Evolutionary conservation across 2,113 vertebrate genomes (phyloP).

Genomic region (Entomyzon cyanotis): DNA sequence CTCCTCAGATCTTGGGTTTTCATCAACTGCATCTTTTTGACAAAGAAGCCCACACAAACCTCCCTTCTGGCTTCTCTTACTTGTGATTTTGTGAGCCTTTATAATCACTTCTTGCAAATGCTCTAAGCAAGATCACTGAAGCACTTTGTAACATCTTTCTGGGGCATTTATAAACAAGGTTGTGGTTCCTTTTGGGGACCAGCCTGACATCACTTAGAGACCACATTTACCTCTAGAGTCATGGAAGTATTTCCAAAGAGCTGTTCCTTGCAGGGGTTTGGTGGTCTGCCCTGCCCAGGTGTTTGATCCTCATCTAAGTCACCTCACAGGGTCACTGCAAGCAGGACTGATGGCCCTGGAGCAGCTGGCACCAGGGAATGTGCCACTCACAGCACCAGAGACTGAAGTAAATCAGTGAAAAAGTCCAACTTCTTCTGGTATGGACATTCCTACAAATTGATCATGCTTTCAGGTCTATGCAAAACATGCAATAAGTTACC

Average conservation of each 20-base stretch:
- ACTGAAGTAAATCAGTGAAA: background rate
- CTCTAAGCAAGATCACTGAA: background rate
- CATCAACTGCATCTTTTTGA: background rate
- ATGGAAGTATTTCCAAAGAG: background rate
- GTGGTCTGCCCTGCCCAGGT: background rate
- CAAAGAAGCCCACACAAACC: background rate
- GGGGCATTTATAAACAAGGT: background rate
- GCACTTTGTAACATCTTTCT: background rate
- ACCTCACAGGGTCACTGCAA: background rate
- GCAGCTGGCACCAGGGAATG: background rate
- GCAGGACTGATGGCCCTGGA: background rate
- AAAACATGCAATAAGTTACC: background rate
- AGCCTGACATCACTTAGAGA: background rate
- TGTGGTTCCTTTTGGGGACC: fast-evolving
- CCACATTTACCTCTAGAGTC: background rate
- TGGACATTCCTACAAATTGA: background rate
- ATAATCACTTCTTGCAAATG: background rate
- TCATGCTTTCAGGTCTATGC: background rate
- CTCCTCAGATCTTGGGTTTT: background rate
- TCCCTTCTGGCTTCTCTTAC: background rate
- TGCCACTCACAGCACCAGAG: background rate
- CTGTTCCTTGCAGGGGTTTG: background rate
- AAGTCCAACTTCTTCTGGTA: background rate
- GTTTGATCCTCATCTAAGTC: background rate
- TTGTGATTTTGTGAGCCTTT: background rate